Evolutionary conservation across 2,797 vertebrate species (phyloP).

Genomic region (Hylomyscus alleni): DNA sequence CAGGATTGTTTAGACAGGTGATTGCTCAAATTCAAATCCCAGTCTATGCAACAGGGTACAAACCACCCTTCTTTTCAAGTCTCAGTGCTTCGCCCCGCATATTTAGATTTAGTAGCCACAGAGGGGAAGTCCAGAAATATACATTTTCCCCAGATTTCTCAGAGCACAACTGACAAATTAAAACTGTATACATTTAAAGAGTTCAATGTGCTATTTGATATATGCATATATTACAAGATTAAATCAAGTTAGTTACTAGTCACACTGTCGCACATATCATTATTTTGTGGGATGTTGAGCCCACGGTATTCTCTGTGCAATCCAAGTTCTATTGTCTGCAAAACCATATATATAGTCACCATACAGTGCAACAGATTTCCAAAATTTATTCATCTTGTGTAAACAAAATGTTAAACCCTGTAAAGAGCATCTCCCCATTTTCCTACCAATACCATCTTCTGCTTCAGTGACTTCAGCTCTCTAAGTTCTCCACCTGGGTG

Average conservation of each 20-base stretch:
- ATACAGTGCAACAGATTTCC: neutral
- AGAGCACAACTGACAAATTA: neutral
- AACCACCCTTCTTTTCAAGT: fast-evolving
- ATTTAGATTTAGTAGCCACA: neutral
- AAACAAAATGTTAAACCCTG: neutral
- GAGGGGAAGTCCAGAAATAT: neutral
- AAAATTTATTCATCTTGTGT: neutral
- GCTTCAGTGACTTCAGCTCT: neutral
- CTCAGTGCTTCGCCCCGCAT: neutral
- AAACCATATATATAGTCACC: neutral
- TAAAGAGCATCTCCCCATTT: neutral
- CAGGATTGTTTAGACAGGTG: neutral
- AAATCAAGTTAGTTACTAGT: neutral
- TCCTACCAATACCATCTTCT: too few relatives aligned
- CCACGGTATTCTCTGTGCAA: neutral
- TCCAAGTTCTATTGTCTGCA: neutral
- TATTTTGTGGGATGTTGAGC: neutral
- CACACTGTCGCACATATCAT: neutral
- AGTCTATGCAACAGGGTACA: neutral
- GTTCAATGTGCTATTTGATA: neutral
- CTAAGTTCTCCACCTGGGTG: neutral
- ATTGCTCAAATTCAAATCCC: neutral
- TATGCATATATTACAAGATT: neutral
- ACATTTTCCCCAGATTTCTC: neutral
- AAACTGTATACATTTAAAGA: neutral